A percentile compares a stretch with the other conserved stretches of the same genome.
phyloP scores from a whole-genome alignment of 2,797 vertebrate genomes.

The Bovichtus variegatus region DNA sequence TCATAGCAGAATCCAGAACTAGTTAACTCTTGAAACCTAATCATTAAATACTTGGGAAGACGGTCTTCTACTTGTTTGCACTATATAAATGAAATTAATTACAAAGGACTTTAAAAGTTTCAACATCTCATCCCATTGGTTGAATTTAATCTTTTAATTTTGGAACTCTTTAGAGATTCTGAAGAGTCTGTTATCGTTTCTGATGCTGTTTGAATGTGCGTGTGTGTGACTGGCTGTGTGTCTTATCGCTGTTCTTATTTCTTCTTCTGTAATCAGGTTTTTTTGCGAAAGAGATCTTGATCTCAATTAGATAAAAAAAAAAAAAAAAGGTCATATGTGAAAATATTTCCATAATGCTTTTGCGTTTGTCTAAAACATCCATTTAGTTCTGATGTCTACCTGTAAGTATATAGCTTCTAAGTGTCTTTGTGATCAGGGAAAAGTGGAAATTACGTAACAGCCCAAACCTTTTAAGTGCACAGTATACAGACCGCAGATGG shows the following conservation, averaged over 20 bases:
- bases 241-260: background rate
- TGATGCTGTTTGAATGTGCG: background rate
- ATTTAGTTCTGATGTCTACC: background rate
- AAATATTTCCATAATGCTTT: background rate
- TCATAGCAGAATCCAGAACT: background rate
- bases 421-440: background rate
- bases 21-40: background rate
- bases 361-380: background rate
- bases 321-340: background rate
- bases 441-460: conserved; percentile 18
- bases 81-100: background rate
- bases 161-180: background rate
- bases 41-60: background rate
- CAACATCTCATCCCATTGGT: background rate
- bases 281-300: background rate
- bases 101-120: background rate
- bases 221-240: background rate
- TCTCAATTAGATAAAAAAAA: background rate
- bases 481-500: background rate
- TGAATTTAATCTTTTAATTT: background rate
- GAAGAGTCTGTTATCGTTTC: background rate
- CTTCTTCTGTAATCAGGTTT: background rate
- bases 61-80: background rate
- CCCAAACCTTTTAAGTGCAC: conserved; percentile 7
- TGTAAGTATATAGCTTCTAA: background rate